These are phyloP conservation scores for Adelges cooleyi DNA, from an alignment of 1,140 invertebrate species.

Conservation along the genomic window DNA sequence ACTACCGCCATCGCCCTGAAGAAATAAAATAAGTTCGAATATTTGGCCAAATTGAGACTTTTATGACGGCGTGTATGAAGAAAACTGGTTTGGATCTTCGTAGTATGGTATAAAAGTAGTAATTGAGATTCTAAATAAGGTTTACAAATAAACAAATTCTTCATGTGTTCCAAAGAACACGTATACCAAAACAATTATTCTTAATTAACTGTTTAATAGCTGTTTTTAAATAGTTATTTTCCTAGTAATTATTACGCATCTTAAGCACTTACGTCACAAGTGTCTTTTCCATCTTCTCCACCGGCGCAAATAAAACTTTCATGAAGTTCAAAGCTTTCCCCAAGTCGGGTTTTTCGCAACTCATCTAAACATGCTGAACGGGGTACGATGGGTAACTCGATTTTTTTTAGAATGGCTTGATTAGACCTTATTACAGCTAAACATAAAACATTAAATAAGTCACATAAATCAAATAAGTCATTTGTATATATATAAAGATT, in stretches of 20 bases:
- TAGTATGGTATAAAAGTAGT: too few species aligned
- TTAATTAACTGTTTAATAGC: too few species aligned
- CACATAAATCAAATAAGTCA: too few species aligned
- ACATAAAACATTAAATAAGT: neutral
- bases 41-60: neutral
- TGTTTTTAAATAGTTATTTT: too few species aligned
- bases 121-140: too few species aligned
- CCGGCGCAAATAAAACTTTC: constrained; percentile 45
- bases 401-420: constrained; percentile 56
- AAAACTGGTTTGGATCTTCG: neutral
- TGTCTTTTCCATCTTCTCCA: constrained; percentile 43
- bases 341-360: constrained; percentile 48
- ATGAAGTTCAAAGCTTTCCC: constrained; percentile 42
- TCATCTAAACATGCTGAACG: constrained; percentile 43
- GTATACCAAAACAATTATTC: too few species aligned
- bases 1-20: constrained; percentile 36
- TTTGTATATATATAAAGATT: too few species aligned
- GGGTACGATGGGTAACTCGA: constrained; percentile 50
- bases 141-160: too few species aligned
- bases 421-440: constrained; percentile 45
- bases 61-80: neutral
- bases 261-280: constrained; percentile 33
- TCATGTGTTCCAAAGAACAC: too few species aligned
- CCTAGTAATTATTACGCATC: too few species aligned
- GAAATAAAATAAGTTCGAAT: neutral